These are phyloP conservation scores for Argyresthia albistria DNA, from an alignment of 2,888 invertebrate species.

Conservation along the genomic window DNA sequence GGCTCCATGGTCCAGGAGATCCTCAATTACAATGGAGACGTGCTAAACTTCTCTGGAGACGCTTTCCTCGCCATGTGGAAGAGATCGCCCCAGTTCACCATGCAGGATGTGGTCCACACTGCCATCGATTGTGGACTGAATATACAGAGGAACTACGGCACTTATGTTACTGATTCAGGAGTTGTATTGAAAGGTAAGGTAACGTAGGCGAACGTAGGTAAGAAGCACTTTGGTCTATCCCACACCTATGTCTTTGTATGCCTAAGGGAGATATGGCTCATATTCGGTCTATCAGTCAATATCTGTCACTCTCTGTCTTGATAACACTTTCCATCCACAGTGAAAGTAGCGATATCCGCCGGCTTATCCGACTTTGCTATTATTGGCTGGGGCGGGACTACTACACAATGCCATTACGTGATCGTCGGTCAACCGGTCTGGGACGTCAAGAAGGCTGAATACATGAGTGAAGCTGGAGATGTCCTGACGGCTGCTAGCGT, in stretches of 20 bases:
- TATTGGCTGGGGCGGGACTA: conserved; percentile 36
- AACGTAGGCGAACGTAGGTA: not conserved
- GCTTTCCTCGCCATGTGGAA: conserved; percentile 80
- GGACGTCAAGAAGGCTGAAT: conserved; percentile 65
- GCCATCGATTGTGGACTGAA: conserved; percentile 78
- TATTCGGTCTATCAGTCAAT: too few species aligned
- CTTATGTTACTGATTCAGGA: conserved; percentile 74
- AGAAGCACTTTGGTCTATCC: not conserved
- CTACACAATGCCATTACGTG: conserved; percentile 68
- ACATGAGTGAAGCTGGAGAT: conserved; percentile 70
- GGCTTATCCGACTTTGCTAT: conserved; percentile 72
- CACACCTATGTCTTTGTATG: too few species aligned
- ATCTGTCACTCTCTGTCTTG: too few species aligned
- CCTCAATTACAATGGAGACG: conserved; percentile 75
- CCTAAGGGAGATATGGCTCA: too few species aligned
- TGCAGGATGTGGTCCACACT: conserved; percentile 74
- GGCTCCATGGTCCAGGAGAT: conserved; percentile 81
- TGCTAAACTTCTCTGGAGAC: conserved; percentile 78
- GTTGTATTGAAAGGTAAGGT: conserved; percentile 65
- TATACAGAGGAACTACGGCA: conserved; percentile 77
- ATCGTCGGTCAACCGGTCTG: conserved; percentile 75
- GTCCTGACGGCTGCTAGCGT: conserved; percentile 73
- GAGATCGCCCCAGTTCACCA: conserved; percentile 54
- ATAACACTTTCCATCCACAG: conserved; percentile 34
- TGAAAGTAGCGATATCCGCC: conserved; percentile 76